Base-by-base conservation (phyloP, 2,797 vertebrate genomes). In the Oreortyx pictus region DNA sequence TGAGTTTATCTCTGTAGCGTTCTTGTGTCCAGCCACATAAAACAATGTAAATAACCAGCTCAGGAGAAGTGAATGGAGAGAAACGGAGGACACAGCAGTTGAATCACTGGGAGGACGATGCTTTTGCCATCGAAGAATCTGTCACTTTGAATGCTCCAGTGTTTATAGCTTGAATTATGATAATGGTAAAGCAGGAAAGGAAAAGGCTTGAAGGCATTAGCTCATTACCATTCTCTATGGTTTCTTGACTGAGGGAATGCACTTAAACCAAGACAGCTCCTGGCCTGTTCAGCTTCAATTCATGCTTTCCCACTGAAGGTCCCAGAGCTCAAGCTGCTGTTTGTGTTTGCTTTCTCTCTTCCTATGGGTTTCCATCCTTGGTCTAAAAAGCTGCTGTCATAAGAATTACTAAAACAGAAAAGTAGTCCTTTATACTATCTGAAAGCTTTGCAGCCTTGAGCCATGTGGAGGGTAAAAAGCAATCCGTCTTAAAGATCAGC, bases 391-490 rank as follows among this genome's bases (percentile, higher is more conserved):
- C 82, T 93, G 62, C 83, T 95, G 82, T 92, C 54, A 2, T 70
- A 80, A 93, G 81, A 90, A 88, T 75, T 93, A 60, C 50, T 66
- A 70, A 83, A 81, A 47, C 24, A 81, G 52, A 91, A 81, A 70
- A 43, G 18, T 11, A 70, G 19, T 78, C 24, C 68, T 90, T 93
- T 86, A 22, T 94, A 60, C 50, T 16, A 76, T 89, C 39, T 78
- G 66, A 90, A 94, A 86, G 62, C 74, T 90, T 87, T 81, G 39
- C 52, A 65, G 88, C 83, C 65, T 84, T 72, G 83, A 92, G 83
- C 83, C 73, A 82, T 88, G n/a, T 6, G 50, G 31, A 93, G 57
- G 20, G 46, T 92, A 86, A 90, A 95, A 94, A 87, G 56, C 44
- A 70, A 83, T 92, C 59, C 3, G 2, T 94, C 64, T 79, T 66